These are phyloP conservation scores for Myotis myotis DNA, from an alignment of 2,797 vertebrate species.

Conservation along the genomic window DNA sequence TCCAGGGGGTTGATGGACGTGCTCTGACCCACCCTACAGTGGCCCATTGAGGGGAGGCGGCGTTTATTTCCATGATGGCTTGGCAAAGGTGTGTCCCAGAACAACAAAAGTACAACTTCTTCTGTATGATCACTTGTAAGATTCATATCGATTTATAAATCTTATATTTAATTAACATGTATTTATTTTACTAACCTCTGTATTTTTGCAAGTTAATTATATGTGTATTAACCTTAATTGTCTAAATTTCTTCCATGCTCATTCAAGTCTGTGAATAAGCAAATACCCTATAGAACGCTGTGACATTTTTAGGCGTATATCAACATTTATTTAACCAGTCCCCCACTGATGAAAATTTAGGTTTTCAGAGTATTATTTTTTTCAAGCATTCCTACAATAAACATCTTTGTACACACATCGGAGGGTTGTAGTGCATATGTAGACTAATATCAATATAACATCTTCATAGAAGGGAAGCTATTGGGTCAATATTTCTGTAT, in stretches of 20 bases:
- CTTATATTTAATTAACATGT: conserved; percentile 21
- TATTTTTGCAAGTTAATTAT: conserved; percentile 30
- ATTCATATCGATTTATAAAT: not conserved
- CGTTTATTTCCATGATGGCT: not conserved
- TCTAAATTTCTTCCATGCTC: conserved; percentile 14
- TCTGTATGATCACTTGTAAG: not conserved
- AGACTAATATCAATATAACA: not conserved
- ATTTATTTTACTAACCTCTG: conserved; percentile 3
- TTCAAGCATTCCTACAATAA: not conserved
- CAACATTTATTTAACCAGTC: not conserved
- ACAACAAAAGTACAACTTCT: not conserved
- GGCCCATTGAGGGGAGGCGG: rapidly evolving
- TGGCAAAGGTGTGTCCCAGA: not conserved
- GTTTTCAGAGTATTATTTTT: not conserved
- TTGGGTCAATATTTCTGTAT: not conserved
- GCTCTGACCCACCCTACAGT: not conserved
- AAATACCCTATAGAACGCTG: not conserved
- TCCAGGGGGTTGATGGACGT: not conserved
- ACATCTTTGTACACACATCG: not conserved
- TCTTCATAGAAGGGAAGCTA: not conserved
- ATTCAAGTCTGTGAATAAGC: conserved; percentile 27
- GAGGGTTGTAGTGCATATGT: not conserved
- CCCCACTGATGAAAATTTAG: not conserved
- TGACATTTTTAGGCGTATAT: not conserved
- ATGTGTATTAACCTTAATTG: not conserved